Conservation (phyloP, 2,888 invertebrate species). For the Smittia aterrima region DNA sequence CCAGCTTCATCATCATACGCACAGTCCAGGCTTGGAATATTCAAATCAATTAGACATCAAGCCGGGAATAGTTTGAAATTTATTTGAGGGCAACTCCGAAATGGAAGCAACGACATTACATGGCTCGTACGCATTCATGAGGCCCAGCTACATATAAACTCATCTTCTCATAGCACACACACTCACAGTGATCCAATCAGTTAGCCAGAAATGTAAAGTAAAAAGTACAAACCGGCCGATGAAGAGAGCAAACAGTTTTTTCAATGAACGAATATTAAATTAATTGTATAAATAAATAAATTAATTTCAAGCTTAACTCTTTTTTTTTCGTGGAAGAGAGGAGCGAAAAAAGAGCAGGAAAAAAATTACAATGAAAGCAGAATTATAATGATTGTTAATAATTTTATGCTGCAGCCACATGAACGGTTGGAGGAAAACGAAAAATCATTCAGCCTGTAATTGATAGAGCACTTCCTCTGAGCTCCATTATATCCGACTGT, state of each 20-base stretch:
- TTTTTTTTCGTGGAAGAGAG: not conserved
- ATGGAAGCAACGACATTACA: conserved; percentile 44
- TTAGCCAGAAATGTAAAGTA: not conserved
- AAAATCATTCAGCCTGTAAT: conserved; percentile 33
- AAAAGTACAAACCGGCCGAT: conserved; percentile 23
- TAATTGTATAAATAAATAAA: conserved; percentile 15
- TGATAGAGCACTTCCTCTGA: conserved; percentile 27
- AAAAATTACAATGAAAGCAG: conserved; percentile 16
- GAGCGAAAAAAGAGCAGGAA: not conserved
- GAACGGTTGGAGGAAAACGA: not conserved
- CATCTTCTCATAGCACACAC: not conserved
- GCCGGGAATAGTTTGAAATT: conserved; percentile 59
- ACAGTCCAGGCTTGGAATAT: conserved; percentile 62
- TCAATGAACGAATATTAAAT: conserved; percentile 18
- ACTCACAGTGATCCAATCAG: conserved; percentile 15
- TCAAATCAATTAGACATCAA: conserved; percentile 69
- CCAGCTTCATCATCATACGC: conserved; percentile 54
- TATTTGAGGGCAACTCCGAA: conserved; percentile 64
- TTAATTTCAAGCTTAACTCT: not conserved
- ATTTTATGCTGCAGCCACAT: conserved; percentile 2
- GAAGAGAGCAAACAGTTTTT: not conserved
- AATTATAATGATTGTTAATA: not conserved
- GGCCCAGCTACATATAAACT: conserved; percentile 39
- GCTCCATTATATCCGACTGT: conserved; percentile 21
- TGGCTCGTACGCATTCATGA: conserved; percentile 45